phyloP scores from a whole-genome alignment of 92 coral and sea anemone genomes.

The Blastomussa wellsi region DNA sequence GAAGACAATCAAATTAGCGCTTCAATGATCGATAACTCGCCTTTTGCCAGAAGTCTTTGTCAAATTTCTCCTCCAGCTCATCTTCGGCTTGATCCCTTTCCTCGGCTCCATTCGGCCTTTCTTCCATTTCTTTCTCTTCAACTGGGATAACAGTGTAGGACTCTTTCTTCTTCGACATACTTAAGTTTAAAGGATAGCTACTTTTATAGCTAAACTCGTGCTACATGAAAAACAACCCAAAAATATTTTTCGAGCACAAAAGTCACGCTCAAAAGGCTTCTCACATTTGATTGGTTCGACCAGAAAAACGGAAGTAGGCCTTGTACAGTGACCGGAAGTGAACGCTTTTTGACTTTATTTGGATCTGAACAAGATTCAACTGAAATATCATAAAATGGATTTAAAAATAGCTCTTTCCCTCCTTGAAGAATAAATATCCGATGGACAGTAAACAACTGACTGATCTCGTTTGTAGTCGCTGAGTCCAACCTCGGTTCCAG shows the following conservation, averaged over 20 bases:
- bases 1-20: neutral
- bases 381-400: neutral
- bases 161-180: conserved; percentile 49
- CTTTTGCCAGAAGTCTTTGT: conserved; percentile 86
- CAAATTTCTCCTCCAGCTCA: conserved; percentile 75
- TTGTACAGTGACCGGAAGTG: conserved; percentile 5
- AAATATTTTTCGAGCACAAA: neutral
- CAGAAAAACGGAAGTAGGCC: neutral
- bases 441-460: too few species aligned
- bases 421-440: too few species aligned
- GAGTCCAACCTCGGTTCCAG: too few species aligned
- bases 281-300: conserved; percentile 29
- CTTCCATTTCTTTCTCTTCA: conserved; percentile 57
- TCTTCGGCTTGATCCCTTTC: conserved; percentile 45
- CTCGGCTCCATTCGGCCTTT: conserved; percentile 11
- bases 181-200: neutral
- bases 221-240: neutral
- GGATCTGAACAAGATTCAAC: neutral
- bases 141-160: conserved; percentile 67
- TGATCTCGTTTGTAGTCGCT: too few species aligned
- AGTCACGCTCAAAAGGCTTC: conserved; percentile 10
- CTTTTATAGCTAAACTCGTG: neutral
- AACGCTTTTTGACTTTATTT: neutral
- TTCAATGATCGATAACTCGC: conserved; percentile 21
- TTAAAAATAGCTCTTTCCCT: too few species aligned